A percentile compares a stretch with the other conserved stretches of the same genome.
Evolutionary conservation across 1,140 invertebrate species (phyloP).

Genomic region (Bombus affinis): DNA sequence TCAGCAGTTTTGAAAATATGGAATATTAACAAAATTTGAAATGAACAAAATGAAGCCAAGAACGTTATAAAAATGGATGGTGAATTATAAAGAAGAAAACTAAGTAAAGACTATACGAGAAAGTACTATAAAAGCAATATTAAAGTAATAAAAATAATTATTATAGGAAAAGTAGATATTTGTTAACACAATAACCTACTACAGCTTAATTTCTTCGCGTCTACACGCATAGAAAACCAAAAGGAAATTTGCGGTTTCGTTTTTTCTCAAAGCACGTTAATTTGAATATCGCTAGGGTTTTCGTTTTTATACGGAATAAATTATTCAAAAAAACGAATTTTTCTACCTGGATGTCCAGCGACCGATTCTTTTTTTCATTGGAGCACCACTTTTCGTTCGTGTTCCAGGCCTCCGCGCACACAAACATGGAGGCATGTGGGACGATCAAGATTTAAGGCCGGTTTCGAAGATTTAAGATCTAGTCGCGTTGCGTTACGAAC

Average conservation of each 20-base stretch:
- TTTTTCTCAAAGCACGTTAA: background rate
- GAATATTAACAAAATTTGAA: background rate
- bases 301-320: conserved; percentile 6
- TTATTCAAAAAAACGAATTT: conserved; percentile 7
- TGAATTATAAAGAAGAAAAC: background rate
- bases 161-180: background rate
- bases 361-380: conserved; percentile 20
- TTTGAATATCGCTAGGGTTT: background rate
- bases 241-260: background rate
- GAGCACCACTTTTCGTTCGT: conserved; percentile 23
- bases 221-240: too few relatives aligned
- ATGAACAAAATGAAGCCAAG: too few relatives aligned
- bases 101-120: background rate
- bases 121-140: background rate
- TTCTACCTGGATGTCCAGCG: background rate
- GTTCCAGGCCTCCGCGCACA: background rate
- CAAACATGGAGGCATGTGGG: background rate
- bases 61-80: too few relatives aligned
- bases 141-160: background rate
- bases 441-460: conserved; percentile 50
- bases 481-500: conserved; percentile 8
- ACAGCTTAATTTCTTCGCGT: background rate
- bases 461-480: conserved; percentile 39
- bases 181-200: background rate
- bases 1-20: too few relatives aligned